A percentile compares a stretch with the other conserved stretches of the same genome.
Conservation (phyloP, 1,140 invertebrate species). For the Parapsyche elsis region DNA sequence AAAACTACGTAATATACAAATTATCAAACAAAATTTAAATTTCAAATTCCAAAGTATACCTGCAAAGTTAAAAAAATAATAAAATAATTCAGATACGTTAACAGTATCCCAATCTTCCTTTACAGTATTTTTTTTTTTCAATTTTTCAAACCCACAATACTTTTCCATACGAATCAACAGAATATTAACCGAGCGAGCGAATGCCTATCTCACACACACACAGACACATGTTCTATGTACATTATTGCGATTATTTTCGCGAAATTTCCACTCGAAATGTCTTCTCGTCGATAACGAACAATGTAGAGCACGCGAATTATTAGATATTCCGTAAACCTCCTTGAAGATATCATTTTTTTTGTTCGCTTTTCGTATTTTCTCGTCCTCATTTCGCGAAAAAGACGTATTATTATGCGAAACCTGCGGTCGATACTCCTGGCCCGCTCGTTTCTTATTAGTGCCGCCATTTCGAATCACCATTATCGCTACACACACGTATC, state of each 20-base stretch:
- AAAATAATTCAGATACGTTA: too few relatives aligned
- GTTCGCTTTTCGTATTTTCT: background rate
- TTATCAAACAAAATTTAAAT: too few relatives aligned
- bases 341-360: slow-evolving; percentile 11
- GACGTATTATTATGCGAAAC: slow-evolving; percentile 18
- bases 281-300: background rate
- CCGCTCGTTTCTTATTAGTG: background rate
- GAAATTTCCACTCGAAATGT: slow-evolving; percentile 8
- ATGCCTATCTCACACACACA: background rate
- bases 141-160: too few relatives aligned
- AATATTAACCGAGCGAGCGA: background rate
- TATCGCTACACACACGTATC: background rate
- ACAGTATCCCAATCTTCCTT: too few relatives aligned
- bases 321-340: slow-evolving; percentile 34
- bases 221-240: too few relatives aligned
- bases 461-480: background rate
- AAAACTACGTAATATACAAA: too few relatives aligned
- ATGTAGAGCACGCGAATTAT: slow-evolving; percentile 15
- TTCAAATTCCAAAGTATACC: too few relatives aligned
- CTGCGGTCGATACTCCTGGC: background rate
- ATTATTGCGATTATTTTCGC: slow-evolving; percentile 9
- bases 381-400: background rate
- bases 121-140: too few relatives aligned
- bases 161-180: background rate
- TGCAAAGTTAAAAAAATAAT: too few relatives aligned